Evolutionary conservation across 1,140 invertebrate species (phyloP).

Genomic region (Scaptomyza graminum): DNA sequence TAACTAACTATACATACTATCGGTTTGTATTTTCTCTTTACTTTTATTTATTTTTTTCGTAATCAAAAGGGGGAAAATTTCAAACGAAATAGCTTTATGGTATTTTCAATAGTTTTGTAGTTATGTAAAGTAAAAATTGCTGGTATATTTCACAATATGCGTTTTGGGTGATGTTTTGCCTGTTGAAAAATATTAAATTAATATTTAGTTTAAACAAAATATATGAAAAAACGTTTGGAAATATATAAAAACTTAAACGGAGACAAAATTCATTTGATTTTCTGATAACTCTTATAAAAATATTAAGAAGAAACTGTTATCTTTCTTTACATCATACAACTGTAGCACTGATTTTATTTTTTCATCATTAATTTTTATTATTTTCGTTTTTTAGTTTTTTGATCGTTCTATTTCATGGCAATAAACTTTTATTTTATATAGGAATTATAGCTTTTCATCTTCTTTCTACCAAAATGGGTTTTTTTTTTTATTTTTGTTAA

Average conservation of each 20-base stretch:
- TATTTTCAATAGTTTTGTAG: neutral
- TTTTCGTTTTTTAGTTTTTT: neutral
- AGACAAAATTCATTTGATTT: too few species aligned
- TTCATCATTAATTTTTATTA: neutral
- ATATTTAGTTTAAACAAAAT: too few species aligned
- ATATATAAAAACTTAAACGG: too few species aligned
- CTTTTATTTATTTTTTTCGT: neutral
- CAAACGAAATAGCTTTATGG: neutral
- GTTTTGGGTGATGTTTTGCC: too few species aligned
- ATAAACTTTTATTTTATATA: slow-evolving; percentile 1
- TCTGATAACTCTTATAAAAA: too few species aligned
- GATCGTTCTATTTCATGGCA: neutral
- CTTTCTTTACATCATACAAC: too few species aligned
- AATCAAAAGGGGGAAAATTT: neutral
- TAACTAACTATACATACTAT: slow-evolving; percentile 21
- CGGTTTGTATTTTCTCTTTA: slow-evolving; percentile 1
- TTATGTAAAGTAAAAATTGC: too few species aligned
- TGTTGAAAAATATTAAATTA: too few species aligned
- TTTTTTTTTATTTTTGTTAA: slow-evolving; percentile 15
- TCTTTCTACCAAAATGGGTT: neutral
- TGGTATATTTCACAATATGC: too few species aligned
- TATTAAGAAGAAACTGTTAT: too few species aligned
- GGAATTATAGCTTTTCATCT: neutral
- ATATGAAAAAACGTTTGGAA: too few species aligned
- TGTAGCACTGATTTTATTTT: too few species aligned